phyloP scores from a whole-genome alignment of 2,113 vertebrate genomes.

The Pollimyrus isidori region DNA sequence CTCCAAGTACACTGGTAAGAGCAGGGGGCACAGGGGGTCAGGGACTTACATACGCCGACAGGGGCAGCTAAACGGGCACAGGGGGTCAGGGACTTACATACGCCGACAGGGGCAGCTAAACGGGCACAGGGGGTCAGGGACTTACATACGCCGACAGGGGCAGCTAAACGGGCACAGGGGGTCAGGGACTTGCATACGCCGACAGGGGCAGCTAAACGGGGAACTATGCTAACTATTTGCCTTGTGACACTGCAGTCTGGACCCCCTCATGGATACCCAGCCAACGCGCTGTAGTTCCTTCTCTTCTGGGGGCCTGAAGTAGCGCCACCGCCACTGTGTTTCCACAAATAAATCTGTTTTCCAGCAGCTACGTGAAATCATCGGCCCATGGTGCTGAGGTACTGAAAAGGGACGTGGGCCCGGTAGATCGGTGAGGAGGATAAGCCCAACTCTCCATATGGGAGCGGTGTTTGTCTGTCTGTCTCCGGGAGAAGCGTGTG shows the following conservation, averaged over 20 bases:
- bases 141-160: background rate
- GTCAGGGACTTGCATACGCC: background rate
- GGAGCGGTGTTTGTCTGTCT: background rate
- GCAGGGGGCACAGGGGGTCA: background rate
- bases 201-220: background rate
- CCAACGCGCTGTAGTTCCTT: background rate
- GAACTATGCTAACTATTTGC: slow-evolving; percentile 17
- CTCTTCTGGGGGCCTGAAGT: background rate
- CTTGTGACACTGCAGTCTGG: slow-evolving; percentile 25
- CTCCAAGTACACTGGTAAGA: background rate
- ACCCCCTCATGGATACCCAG: background rate
- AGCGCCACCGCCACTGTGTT: background rate
- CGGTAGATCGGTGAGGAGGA: background rate
- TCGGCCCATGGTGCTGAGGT: background rate
- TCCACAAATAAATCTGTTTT: slow-evolving; percentile 12
- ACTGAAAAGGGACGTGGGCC: background rate
- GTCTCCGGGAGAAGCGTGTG: background rate
- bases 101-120: background rate
- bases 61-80: background rate
- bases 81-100: background rate
- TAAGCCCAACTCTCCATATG: background rate
- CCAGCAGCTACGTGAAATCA: background rate
- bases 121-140: background rate
- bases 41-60: background rate
- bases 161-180: background rate